Percentiles rank a stretch among this genome's conserved stretches.
Conservation (phyloP, 2,888 invertebrate genomes). For the Biston stratarius region DNA sequence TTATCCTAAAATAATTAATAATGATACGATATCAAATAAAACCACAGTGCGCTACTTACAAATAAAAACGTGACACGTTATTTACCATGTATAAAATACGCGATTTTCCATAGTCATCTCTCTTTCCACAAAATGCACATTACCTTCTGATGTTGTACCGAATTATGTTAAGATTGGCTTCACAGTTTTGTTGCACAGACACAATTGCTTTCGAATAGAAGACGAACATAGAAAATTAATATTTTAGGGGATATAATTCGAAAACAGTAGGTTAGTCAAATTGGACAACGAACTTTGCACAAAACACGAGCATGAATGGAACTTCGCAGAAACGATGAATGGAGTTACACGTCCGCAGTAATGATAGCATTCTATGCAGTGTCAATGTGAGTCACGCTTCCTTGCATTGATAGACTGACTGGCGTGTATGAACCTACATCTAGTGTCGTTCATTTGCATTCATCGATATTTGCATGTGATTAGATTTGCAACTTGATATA, state of each 20-base stretch:
- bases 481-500: slow-evolving; percentile 3
- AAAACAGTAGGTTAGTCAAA: neutral
- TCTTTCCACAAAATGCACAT: no score
- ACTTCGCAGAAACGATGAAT: slow-evolving; percentile 43
- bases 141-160: no score
- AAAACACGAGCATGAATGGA: slow-evolving; percentile 15
- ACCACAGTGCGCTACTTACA: no score
- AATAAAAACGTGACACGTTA: no score
- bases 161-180: no score
- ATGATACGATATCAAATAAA: no score
- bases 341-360: slow-evolving; percentile 33
- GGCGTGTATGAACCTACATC: slow-evolving; percentile 43
- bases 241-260: neutral
- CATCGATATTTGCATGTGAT: slow-evolving; percentile 3
- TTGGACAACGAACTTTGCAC: neutral
- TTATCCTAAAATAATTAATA: no score
- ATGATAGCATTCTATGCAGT: slow-evolving; percentile 30
- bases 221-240: neutral
- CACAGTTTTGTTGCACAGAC: no score
- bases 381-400: slow-evolving; percentile 62
- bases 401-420: slow-evolving; percentile 58
- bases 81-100: no score
- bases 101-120: no score
- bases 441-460: slow-evolving; percentile 21
- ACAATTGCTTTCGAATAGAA: neutral